Evolutionary conservation across 23 tunicate species (phyloP).

Genomic region (Corella eumyota): DNA sequence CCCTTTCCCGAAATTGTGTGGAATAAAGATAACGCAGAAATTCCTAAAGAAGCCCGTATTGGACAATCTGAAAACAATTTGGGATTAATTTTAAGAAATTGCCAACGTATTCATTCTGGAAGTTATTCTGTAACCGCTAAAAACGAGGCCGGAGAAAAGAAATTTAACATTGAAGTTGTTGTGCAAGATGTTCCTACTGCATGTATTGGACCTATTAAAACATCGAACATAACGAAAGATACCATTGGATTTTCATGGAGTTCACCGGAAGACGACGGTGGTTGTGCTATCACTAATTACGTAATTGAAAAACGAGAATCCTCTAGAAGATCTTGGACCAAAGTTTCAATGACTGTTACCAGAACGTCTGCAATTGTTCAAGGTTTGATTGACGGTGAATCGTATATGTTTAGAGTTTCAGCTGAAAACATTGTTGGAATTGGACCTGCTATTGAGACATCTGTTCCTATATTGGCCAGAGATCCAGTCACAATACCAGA

Average conservation of each 20-base stretch:
- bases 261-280: constrained; percentile 82
- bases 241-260: constrained; percentile 69
- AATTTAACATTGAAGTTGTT: constrained; percentile 38
- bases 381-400: constrained; percentile 72
- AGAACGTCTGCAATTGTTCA: constrained; percentile 76
- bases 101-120: constrained; percentile 74
- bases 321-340: constrained; percentile 90
- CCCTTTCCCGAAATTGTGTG: constrained; percentile 62
- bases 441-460: constrained; percentile 71
- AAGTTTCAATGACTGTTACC: constrained; percentile 83
- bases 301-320: constrained; percentile 87
- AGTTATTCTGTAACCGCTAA: constrained; percentile 51
- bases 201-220: constrained; percentile 53
- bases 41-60: constrained; percentile 48
- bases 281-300: constrained; percentile 76
- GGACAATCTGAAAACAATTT: constrained; percentile 16
- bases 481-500: constrained; percentile 78
- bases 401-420: constrained; percentile 79
- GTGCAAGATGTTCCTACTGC: constrained; percentile 82
- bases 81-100: constrained; percentile 29
- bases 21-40: constrained; percentile 39
- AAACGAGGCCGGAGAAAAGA: constrained; percentile 75
- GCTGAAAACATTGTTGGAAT: constrained; percentile 89
- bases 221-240: constrained; percentile 58
- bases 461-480: constrained; percentile 37